A percentile compares a stretch with the other conserved stretches of the same genome.
Evolutionary conservation across 2,888 invertebrate genomes (phyloP).

Genomic region (Drosophila nr. fundita): DNA sequence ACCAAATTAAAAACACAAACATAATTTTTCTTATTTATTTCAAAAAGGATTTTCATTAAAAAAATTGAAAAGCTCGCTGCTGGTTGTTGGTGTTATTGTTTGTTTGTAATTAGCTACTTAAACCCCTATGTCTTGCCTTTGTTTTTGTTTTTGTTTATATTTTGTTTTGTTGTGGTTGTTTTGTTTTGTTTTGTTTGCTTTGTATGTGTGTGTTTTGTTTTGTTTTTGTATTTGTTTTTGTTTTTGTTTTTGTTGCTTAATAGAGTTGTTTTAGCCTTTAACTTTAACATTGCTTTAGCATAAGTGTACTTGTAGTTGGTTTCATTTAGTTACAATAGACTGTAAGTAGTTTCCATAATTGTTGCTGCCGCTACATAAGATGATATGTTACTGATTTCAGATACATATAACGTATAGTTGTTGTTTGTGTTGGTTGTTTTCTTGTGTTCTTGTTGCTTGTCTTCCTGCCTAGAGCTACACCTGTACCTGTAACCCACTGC

Average conservation of each 20-base stretch:
- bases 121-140: conserved; percentile 58
- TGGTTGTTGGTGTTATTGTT: conserved; percentile 25
- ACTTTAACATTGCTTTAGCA: conserved; percentile 56
- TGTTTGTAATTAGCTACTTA: conserved; percentile 58
- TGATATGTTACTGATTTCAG: conserved; percentile 83
- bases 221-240: neutral
- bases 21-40: conserved; percentile 13
- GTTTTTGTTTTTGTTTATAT: conserved; percentile 11
- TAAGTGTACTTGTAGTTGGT: conserved; percentile 62
- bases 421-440: conserved; percentile 21
- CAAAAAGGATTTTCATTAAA: conserved; percentile 11
- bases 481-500: conserved; percentile 23
- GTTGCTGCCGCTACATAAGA: conserved; percentile 78
- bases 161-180: conserved; percentile 30
- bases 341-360: conserved; percentile 53
- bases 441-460: conserved; percentile 21
- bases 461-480: conserved; percentile 29
- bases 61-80: conserved; percentile 17
- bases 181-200: conserved; percentile 3
- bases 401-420: conserved; percentile 31
- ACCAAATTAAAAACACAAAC: conserved; percentile 21
- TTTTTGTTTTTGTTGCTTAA: conserved; percentile 13
- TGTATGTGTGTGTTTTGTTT: conserved; percentile 15
- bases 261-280: conserved; percentile 44
- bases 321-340: conserved; percentile 62